Evolutionary conservation across 2,797 vertebrate species (phyloP).

Genomic region (Anabas testudineus): DNA sequence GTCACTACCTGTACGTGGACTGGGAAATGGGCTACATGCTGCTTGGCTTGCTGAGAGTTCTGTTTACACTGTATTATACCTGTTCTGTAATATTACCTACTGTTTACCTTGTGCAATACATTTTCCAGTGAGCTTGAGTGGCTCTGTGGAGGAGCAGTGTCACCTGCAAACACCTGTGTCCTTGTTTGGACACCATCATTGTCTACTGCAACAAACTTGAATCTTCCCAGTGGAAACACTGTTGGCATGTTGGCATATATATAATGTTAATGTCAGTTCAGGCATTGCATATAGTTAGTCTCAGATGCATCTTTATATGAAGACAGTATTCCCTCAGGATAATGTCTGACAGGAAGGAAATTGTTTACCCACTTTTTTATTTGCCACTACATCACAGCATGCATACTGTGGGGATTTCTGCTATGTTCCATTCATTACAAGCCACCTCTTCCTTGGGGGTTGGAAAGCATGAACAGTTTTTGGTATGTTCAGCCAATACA

Average conservation of each 20-base stretch:
- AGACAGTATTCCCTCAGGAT: constrained; percentile 31
- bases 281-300: not conserved
- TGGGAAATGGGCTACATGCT: constrained; percentile 8
- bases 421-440: constrained; percentile 62
- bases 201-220: constrained; percentile 20
- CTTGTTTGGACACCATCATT: constrained; percentile 32
- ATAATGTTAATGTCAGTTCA: constrained; percentile 9
- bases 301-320: not conserved
- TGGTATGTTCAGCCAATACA: constrained; percentile 38
- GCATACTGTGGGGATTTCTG: constrained; percentile 47
- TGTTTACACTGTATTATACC: constrained; percentile 32
- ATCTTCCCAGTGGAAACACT: constrained; percentile 15
- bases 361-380: constrained; percentile 56
- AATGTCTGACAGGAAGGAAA: constrained; percentile 57
- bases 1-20: constrained; percentile 54
- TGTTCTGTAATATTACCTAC: not conserved
- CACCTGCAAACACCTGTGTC: not conserved
- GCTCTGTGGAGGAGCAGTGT: constrained; percentile 12
- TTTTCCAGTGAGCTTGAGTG: constrained; percentile 55
- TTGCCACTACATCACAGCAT: constrained; percentile 52
- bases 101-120: constrained; percentile 40
- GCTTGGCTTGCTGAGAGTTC: constrained; percentile 32
- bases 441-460: constrained; percentile 44
- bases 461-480: constrained; percentile 46
- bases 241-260: constrained; percentile 1